Base-by-base conservation (phyloP, 2,113 vertebrate genomes). In the Urocolius indicus region DNA sequence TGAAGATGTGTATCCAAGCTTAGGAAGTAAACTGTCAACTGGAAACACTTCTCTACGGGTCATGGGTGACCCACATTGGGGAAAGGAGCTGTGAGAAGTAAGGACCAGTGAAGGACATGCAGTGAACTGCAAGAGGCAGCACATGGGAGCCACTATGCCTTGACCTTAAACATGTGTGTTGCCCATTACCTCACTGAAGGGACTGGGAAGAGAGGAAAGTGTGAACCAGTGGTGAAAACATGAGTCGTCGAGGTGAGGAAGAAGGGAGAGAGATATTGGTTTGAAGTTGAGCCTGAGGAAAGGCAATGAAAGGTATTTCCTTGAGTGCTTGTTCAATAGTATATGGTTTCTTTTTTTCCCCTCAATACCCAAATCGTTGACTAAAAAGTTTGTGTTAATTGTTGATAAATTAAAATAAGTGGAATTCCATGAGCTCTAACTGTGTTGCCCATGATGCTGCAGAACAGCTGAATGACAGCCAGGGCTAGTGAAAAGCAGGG, bases 131-230 rank as follows among this genome's bases (percentile, higher is more conserved):
- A 72, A 61, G 45, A 15, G 8, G 13, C 32, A 55, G 75, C 66
- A 63, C 23, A 29, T 20, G 54, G 38, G 45, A 89, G 52, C 23
- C 16, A 41, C 11, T 3, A 5, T 16, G 34, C 5, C 27, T 54
- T 49, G 61, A 73, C 30, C 10, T 6, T 13, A 57, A 10, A 5
- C 0, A 0, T 27, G 36, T 38, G 32, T 4, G 0, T 13, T 72
- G 19, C n/a, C 13, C 3, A 1, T 72, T 46, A 52, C 12, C 8
- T 67, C 58, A 19, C 16, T 29, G 58, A 80, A 68, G 48, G 30
- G 26, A 72, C 43, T 13, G 63, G 41, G 19, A 89, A 18, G 27
- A 11, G 79, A 7, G 36, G 11, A 38, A 89, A 51, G 16, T 34
- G 21, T 34, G 41, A 82, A 57, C 5, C 41, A 71, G 36, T 1